These are phyloP conservation scores for Chlorocebus sabaeus DNA, from an alignment of 2,113 vertebrate species.

Conservation along the genomic window DNA sequence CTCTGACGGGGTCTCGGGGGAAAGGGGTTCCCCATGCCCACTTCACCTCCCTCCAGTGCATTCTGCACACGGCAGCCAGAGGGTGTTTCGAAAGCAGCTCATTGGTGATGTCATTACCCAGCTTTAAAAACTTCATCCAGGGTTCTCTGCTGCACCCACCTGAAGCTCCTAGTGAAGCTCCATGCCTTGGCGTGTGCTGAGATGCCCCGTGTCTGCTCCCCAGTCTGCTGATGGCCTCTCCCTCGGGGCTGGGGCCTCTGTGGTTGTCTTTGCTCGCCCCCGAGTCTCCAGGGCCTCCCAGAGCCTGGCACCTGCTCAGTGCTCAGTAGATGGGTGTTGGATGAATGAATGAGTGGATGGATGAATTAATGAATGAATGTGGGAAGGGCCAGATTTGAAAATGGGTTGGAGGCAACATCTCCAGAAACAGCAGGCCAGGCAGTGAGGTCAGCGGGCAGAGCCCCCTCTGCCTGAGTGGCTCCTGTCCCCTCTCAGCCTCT, in stretches of 20 bases:
- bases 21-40: background rate
- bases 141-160: background rate
- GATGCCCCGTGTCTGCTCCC: background rate
- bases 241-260: background rate
- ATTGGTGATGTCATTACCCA: background rate
- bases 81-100: background rate
- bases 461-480: background rate
- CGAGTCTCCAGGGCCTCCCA: background rate
- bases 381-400: no score
- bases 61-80: background rate
- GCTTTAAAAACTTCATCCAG: background rate
- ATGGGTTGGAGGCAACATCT: background rate
- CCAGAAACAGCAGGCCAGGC: background rate
- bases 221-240: background rate
- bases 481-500: no score
- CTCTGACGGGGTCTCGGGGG: rapidly evolving
- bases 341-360: background rate
- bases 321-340: background rate
- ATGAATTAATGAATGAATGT: background rate
- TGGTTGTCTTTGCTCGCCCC: background rate
- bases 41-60: no score
- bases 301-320: background rate
- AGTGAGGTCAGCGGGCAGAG: background rate
- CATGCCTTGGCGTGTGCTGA: no score
- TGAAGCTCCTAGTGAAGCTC: background rate